phyloP scores from a whole-genome alignment of 2,113 vertebrate genomes.

The Romanogobio albipinnatus region DNA sequence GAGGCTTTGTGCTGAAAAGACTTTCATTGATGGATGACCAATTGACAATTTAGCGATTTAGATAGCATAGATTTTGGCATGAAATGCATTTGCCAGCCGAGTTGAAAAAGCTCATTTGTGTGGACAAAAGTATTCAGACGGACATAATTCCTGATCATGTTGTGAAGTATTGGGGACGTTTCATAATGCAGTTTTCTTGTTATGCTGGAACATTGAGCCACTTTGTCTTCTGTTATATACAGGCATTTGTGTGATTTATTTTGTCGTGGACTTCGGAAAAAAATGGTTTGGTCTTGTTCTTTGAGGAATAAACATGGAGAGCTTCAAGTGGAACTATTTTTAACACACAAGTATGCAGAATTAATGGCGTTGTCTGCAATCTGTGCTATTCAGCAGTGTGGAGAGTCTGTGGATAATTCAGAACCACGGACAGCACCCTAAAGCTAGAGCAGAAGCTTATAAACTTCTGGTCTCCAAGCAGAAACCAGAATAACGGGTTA shows the following conservation, averaged over 20 bases:
- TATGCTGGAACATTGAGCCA: not conserved
- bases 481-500: not conserved
- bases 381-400: not conserved
- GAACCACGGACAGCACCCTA: constrained; percentile 50
- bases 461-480: not conserved
- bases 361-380: constrained; percentile 25
- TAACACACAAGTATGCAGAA: not conserved
- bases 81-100: constrained; percentile 18
- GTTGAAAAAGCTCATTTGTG: constrained; percentile 27
- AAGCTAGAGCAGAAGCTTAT: not conserved
- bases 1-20: constrained; percentile 37
- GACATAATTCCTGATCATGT: not conserved
- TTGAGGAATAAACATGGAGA: not conserved
- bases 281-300: not conserved
- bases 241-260: not conserved
- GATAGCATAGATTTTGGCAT: constrained; percentile 33
- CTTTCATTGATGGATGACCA: constrained; percentile 48
- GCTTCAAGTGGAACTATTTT: not conserved
- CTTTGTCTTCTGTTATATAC: constrained; percentile 6
- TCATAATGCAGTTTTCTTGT: not conserved
- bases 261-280: not conserved
- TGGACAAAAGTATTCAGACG: constrained; percentile 7
- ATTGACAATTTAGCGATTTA: constrained; percentile 24
- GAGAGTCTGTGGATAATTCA: constrained; percentile 14
- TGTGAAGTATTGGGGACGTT: not conserved